Conservation (phyloP, 1,140 invertebrate genomes). For the Cydia amplana region DNA sequence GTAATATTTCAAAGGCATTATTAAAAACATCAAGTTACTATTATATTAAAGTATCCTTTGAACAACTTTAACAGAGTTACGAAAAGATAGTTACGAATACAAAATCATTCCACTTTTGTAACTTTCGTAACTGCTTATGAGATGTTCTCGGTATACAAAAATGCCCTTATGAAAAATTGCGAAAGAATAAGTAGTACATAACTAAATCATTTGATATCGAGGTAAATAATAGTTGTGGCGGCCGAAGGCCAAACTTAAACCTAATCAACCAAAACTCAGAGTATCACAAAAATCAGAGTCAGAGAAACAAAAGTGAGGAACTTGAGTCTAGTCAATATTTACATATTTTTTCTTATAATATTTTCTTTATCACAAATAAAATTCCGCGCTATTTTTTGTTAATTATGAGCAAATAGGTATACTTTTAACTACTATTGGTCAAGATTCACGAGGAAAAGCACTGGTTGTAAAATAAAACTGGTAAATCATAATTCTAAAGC, state of each 20-base stretch:
- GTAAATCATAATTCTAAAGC: slow-evolving; percentile 10
- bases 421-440: slow-evolving; percentile 73
- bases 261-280: slow-evolving; percentile 33
- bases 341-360: slow-evolving; percentile 53
- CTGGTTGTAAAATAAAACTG: slow-evolving; percentile 34
- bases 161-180: not conserved
- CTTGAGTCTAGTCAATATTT: slow-evolving; percentile 66
- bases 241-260: slow-evolving; percentile 21
- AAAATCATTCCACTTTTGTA: not conserved
- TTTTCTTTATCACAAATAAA: slow-evolving; percentile 73
- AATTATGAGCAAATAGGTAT: slow-evolving; percentile 67
- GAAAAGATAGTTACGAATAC: not conserved
- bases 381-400: slow-evolving; percentile 61
- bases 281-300: slow-evolving; percentile 46
- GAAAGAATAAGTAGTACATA: not conserved
- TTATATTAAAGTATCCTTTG: too few species aligned
- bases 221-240: not conserved
- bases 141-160: not conserved
- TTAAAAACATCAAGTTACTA: not conserved
- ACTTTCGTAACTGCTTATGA: not conserved
- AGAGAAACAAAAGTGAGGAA: slow-evolving; percentile 60
- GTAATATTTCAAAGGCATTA: not conserved
- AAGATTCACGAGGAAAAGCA: slow-evolving; percentile 50
- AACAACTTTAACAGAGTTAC: not conserved
- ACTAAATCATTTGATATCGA: slow-evolving; percentile 6